Conservation (phyloP, 2,113 vertebrate species). For the Cyphomyrus discorhynchus region DNA sequence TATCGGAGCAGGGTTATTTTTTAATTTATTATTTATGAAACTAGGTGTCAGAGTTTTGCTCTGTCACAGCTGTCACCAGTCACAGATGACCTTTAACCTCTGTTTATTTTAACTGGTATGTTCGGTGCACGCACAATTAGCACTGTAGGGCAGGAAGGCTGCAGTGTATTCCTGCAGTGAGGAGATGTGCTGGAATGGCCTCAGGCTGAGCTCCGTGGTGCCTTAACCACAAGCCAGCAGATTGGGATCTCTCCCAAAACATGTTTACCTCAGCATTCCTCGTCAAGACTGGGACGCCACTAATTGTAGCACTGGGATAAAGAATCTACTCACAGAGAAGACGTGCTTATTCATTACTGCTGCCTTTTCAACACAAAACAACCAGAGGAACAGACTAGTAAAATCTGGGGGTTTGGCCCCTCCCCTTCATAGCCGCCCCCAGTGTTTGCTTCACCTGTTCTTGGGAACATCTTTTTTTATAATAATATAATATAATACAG, state of each 20-base stretch:
- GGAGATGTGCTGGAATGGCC: not conserved
- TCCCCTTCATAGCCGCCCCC: not conserved
- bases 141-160: not conserved
- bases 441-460: not conserved
- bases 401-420: not conserved
- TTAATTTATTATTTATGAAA: conserved; percentile 9
- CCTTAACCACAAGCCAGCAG: conserved; percentile 32
- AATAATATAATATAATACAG: not conserved
- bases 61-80: not conserved
- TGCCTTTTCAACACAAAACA: not conserved
- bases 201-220: conserved; percentile 13
- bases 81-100: not conserved
- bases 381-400: not conserved
- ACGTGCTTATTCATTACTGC: not conserved
- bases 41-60: not conserved
- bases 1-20: not conserved
- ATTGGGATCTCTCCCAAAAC: conserved; percentile 28
- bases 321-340: conserved; percentile 16
- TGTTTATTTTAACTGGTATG: not conserved
- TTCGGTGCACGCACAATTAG: not conserved
- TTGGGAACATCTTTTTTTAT: not conserved
- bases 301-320: conserved; percentile 30
- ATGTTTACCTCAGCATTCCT: conserved; percentile 35
- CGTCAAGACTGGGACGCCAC: conserved; percentile 16
- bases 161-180: not conserved